Base-by-base conservation (phyloP, 2,888 invertebrate species). In the Cabera pusaria region DNA sequence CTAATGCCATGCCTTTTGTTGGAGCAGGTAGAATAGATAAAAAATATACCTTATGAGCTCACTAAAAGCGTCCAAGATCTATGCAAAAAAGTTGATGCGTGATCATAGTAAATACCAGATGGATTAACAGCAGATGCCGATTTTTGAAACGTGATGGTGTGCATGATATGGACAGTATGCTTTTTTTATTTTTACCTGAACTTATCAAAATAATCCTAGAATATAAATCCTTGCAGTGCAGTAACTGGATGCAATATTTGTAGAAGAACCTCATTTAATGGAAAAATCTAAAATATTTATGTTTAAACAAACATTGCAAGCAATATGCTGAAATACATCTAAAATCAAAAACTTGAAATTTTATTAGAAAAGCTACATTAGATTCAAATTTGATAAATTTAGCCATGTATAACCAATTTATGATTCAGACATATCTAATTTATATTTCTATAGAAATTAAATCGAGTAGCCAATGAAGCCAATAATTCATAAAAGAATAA, bases 101-200 rank as follows among this genome's bases (percentile, higher is more conserved):
- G 84, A 83, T 85, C 75, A 57, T 57, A 65, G 65, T 69, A 74
- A 82, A 77, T 75, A 59, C 59, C 59, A 55, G 56, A 44, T 49
- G 68, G 81, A 79, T 84, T 81, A 83, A 64, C 63, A 71, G 62
- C 84, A 86, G 76, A 83, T 85, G 84, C 76, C 74, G 73, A 76
- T 71, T 64, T 59, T 55, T 66, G 56, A 62, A 61, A 31, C 17
- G 26, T 31, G 35, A 36, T 67, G 53, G 68, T 60, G 67, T 59
- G 59, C 56, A 64, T 79, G 82, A 79, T 78, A 80, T 62, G 75
- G 76, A n/a, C n/a, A n/a, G 70, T 71, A 44, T 71, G 44, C 55
- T 48, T 46, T 65, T 71, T 64, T 56, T 40, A 45, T 42, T 36
- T 49, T 59, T 75, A 69, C 70, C 73, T 76, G 71, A 52, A 49